A percentile compares a stretch with the other conserved stretches of the same genome.
phyloP scores from a whole-genome alignment of 2,888 invertebrate species.

The Pollenia angustigena region DNA sequence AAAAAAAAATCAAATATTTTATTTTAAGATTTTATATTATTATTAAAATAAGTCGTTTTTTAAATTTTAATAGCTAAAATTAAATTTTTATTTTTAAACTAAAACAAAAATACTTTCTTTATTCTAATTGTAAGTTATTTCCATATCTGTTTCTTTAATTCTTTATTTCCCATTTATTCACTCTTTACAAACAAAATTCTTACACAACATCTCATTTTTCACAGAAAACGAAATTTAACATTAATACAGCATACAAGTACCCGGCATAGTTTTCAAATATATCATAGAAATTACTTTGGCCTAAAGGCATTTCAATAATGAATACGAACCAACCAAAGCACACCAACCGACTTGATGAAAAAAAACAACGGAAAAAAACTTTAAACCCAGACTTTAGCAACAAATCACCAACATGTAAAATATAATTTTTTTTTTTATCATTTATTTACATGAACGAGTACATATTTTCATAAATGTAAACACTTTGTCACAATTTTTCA shows the following conservation, averaged over 20 bases:
- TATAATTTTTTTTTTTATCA: constrained; percentile 50
- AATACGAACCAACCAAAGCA: constrained; percentile 55
- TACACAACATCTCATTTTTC: constrained; percentile 56
- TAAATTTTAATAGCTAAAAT: no score
- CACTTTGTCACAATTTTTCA: constrained; percentile 73
- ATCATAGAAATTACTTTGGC: constrained; percentile 71
- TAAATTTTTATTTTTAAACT: background rate
- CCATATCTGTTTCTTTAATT: background rate
- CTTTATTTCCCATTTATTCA: constrained; percentile 13
- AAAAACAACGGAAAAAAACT: constrained; percentile 11
- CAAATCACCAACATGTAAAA: constrained; percentile 69
- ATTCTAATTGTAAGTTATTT: constrained; percentile 21
- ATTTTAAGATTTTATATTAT: background rate
- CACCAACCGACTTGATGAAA: constrained; percentile 37
- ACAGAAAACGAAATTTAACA: constrained; percentile 40
- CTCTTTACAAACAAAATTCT: constrained; percentile 42
- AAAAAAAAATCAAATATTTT: background rate
- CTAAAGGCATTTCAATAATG: constrained; percentile 69
- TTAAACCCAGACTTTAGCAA: constrained; percentile 32
- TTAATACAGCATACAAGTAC: constrained; percentile 4
- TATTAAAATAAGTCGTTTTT: no score
- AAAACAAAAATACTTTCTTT: background rate
- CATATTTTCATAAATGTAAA: constrained; percentile 70
- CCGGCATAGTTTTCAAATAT: constrained; percentile 71
- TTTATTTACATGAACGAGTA: constrained; percentile 62